Evolutionary conservation across 2,888 invertebrate genomes (phyloP).

Genomic region (Ecliptopera silaceata): DNA sequence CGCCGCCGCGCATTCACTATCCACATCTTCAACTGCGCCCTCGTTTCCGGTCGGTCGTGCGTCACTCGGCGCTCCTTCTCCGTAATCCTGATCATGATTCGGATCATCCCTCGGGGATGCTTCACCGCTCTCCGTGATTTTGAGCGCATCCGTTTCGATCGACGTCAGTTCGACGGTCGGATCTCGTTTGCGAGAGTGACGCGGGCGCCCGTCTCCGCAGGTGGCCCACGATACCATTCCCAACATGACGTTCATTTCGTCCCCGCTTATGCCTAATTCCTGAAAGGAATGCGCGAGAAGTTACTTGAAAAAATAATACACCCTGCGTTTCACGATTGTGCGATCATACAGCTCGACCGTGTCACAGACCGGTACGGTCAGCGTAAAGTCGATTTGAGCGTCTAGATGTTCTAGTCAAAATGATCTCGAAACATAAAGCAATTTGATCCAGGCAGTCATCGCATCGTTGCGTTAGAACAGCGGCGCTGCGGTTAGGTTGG

Average conservation of each 20-base stretch:
- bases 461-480: too few relatives aligned
- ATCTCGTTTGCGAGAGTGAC: slow-evolving; percentile 66
- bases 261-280: slow-evolving; percentile 80
- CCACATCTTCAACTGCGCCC: not conserved
- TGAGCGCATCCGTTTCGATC: too few relatives aligned
- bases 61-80: slow-evolving; percentile 47
- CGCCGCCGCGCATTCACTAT: not conserved
- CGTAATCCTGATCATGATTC: not conserved
- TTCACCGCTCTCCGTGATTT: not conserved
- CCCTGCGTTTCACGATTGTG: too few relatives aligned
- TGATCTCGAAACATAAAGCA: too few relatives aligned
- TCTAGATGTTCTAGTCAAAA: too few relatives aligned
- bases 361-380: too few relatives aligned
- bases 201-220: slow-evolving; percentile 87
- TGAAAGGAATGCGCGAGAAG: too few relatives aligned
- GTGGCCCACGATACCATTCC: slow-evolving; percentile 96
- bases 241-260: slow-evolving; percentile 89
- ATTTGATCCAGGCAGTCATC: too few relatives aligned
- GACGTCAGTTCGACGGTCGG: not conserved
- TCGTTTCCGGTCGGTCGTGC: not conserved
- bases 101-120: not conserved
- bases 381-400: too few relatives aligned
- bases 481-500: too few relatives aligned
- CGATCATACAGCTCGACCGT: too few relatives aligned
- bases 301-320: too few relatives aligned